A percentile compares a stretch with the other conserved stretches of the same genome.
Evolutionary conservation across 2,797 vertebrate genomes (phyloP).

Genomic region (Lateolabrax maculatus): DNA sequence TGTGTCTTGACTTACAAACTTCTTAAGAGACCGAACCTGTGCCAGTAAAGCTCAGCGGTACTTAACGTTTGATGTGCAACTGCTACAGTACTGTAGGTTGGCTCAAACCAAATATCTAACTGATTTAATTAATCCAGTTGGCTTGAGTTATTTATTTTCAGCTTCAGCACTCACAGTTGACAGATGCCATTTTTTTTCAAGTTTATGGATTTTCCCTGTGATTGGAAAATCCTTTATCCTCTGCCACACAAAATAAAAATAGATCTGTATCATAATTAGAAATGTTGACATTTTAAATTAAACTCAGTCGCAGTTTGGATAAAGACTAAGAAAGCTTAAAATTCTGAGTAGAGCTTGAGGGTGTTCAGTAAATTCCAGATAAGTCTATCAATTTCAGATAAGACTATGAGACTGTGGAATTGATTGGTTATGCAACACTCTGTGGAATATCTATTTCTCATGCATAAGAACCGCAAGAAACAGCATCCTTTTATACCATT

Average conservation of each 20-base stretch:
- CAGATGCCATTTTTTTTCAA: constrained; percentile 10
- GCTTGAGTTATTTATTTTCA: constrained; percentile 22
- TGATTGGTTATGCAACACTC: constrained; percentile 30
- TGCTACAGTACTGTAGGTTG: constrained; percentile 15
- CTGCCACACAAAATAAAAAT: constrained; percentile 19
- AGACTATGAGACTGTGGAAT: constrained; percentile 14
- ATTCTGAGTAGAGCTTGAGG: constrained; percentile 27
- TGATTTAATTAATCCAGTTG: constrained; percentile 43
- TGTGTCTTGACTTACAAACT: constrained; percentile 34
- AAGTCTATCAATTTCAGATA: constrained; percentile 34
- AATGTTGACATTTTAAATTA: constrained; percentile 34
- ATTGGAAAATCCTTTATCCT: constrained; percentile 22
- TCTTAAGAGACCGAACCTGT: constrained; percentile 27
- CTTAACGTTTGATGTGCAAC: constrained; percentile 40
- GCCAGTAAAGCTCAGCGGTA: constrained; percentile 46
- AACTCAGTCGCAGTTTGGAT: constrained; percentile 6
- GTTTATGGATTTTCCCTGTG: constrained; percentile 28
- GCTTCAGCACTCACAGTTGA: constrained; percentile 1
- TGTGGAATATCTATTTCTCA: constrained; percentile 10
- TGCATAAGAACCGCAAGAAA: neutral
- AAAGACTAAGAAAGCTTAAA: constrained; percentile 19
- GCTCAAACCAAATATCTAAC: constrained; percentile 12
- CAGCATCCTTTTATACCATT: neutral
- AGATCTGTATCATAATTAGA: constrained; percentile 20
- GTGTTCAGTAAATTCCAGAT: constrained; percentile 34